Base-by-base conservation (phyloP, 2,888 invertebrate species). In the Thera obeliscata region DNA sequence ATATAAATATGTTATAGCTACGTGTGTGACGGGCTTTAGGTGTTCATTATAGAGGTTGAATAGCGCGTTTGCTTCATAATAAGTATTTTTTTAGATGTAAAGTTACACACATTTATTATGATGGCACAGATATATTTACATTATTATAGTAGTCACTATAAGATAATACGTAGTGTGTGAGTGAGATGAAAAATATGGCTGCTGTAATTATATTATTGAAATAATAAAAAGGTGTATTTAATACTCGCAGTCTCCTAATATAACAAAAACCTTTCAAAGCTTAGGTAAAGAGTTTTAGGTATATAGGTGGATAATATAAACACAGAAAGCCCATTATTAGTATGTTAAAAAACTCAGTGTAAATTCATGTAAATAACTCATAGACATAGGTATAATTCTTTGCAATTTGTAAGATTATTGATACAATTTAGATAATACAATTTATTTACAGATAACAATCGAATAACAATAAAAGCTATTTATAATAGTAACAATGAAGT, bases 401-500 rank as follows among this genome's bases (percentile, higher is more conserved):
- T 48, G 49, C 35, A 8, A 12, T n/a, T 38, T 49, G 6, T 43
- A 50, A 33, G 38, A 50, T 12, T 57, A 35, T 58, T 54, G 46
- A 64, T 64, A 64, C 54, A 58, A 59, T 55, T 64, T 55, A 7
- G 12, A 56, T 50, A 52, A 6, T 59, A 56, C 38, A 55, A 56
- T 56, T 57, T 58, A 68, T 36, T 61, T 58, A 64, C 46, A 57
- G 54, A 69, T 62, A 56, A 65, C 56, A 65, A 59, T 62, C 50
- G 59, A 61, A 69, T 50, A 66, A 68, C 62, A 56, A 48, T 52
- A 60, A 61, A 64, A 62, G 62, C 70, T 67, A 70, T 70, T 62
- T 48, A 22, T 22, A 12, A 67, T 67, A 70, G 67, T 59, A 60
- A 57, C 36, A 55, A 56, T 62, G 52, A 46, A 57, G 38, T 62